Conservation (phyloP, 2,113 vertebrate species). For the Glaucomys volans region DNA sequence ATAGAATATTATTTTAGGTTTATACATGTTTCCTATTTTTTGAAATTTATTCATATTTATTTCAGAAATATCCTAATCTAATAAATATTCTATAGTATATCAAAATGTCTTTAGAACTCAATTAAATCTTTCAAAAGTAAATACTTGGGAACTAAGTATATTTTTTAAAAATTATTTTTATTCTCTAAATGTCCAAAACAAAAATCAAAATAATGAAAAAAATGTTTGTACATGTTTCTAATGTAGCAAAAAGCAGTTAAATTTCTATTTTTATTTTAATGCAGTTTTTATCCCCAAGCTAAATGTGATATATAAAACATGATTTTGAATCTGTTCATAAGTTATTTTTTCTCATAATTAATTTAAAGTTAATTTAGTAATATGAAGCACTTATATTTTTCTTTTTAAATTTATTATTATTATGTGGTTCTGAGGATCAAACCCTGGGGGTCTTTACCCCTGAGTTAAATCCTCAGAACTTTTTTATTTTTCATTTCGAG, state of each 20-base stretch:
- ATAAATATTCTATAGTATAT: neutral
- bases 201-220: constrained; percentile 23
- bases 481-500: too few species aligned
- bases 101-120: neutral
- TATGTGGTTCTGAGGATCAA: too few species aligned
- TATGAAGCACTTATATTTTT: constrained; percentile 17
- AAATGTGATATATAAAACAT: constrained; percentile 40
- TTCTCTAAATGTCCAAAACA: neutral
- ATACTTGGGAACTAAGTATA: constrained; percentile 47
- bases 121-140: constrained; percentile 32
- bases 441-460: too few species aligned
- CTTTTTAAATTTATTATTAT: neutral
- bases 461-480: too few species aligned
- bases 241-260: neutral
- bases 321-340: constrained; percentile 23
- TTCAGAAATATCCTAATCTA: neutral
- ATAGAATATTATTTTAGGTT: neutral
- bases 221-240: neutral
- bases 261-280: constrained; percentile 52
- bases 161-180: neutral
- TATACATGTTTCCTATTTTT: neutral
- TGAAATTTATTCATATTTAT: neutral
- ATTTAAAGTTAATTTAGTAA: constrained; percentile 46
- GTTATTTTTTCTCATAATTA: constrained; percentile 43
- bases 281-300: neutral